These are phyloP conservation scores for Pseudotriccus pelzelni DNA, from an alignment of 2,797 vertebrate species.

Conservation along the genomic window DNA sequence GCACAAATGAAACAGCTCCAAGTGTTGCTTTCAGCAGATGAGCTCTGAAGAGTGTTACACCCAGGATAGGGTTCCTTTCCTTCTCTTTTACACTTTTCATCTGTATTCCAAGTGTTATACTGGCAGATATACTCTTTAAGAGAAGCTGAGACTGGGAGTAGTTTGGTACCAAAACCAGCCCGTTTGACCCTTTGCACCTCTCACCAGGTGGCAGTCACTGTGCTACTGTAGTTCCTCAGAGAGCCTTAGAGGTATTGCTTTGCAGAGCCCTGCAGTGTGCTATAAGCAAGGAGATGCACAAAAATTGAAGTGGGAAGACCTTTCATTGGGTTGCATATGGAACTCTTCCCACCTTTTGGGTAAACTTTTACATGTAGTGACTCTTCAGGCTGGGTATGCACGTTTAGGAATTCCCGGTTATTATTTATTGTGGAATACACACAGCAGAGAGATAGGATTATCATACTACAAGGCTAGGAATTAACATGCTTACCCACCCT, in stretches of 20 bases:
- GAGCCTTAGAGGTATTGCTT: background rate
- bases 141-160: background rate
- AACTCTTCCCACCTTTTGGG: background rate
- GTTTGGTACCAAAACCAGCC: background rate
- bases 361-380: background rate
- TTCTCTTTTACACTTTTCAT: background rate
- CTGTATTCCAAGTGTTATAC: background rate
- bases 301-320: background rate
- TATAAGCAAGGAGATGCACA: background rate
- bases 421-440: background rate
- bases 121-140: background rate
- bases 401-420: background rate
- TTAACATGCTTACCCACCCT: background rate
- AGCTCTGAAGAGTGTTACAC: background rate
- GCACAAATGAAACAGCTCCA: background rate
- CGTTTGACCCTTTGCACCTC: background rate
- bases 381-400: background rate
- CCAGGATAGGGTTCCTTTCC: background rate
- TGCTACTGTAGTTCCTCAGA: background rate
- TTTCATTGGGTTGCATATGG: background rate
- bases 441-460: background rate
- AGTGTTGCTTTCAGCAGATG: background rate
- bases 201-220: fast-evolving
- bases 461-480: background rate
- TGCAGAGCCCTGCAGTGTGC: background rate